A percentile compares a stretch with the other conserved stretches of the same genome.
phyloP scores from a whole-genome alignment of 2,797 vertebrate species.

The Hydrolagus colliei region DNA sequence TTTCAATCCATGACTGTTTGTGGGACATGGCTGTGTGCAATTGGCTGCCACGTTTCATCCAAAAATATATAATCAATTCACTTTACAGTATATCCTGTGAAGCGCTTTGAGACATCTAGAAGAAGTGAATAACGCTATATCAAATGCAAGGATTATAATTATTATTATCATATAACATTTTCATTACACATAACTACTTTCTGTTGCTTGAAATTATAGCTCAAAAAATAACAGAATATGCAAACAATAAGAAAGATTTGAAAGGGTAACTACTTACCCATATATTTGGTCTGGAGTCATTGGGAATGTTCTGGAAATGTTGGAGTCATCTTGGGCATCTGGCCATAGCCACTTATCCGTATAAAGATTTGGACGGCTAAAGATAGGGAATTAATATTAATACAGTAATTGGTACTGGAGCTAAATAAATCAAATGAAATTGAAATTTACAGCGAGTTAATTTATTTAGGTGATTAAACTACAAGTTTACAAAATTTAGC shows the following conservation, averaged over 20 bases:
- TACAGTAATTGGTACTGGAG: neutral
- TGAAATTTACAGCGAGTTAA: neutral
- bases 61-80: no score
- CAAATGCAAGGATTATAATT: no score
- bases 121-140: no score
- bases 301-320: constrained; percentile 47
- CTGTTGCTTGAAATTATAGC: no score
- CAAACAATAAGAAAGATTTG: neutral
- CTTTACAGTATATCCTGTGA: no score
- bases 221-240: neutral
- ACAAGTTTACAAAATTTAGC: neutral
- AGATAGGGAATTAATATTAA: constrained; percentile 42
- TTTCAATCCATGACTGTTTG: no score
- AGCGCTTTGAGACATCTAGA: no score
- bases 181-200: no score
- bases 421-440: neutral
- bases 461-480: neutral
- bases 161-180: no score
- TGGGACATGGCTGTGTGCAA: no score
- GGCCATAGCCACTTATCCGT: constrained; percentile 59
- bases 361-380: constrained; percentile 61
- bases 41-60: no score
- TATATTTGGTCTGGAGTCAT: constrained; percentile 46
- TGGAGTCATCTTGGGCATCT: constrained; percentile 55
- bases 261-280: constrained; percentile 48